Conservation (phyloP, 2,888 invertebrate species). For the Endotricha flammealis region DNA sequence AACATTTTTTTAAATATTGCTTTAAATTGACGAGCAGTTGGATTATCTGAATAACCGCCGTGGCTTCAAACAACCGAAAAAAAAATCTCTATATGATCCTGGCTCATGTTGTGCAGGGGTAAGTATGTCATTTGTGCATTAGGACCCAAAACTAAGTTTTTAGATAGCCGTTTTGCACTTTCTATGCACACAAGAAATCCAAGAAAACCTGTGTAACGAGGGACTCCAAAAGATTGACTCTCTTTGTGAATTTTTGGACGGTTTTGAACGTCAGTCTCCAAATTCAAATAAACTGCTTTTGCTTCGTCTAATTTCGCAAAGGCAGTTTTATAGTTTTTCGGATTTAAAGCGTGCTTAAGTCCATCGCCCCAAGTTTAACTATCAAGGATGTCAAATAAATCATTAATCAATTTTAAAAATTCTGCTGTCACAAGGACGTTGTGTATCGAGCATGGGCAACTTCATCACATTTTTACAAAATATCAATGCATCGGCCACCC, state of each 20-base stretch:
- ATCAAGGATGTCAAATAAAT: constrained; percentile 13
- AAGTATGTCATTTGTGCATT: constrained; percentile 10
- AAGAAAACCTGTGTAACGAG: not conserved
- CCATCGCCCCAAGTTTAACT: constrained; percentile 7
- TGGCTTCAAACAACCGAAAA: constrained; percentile 14
- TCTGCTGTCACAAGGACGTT: constrained; percentile 2
- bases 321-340: not conserved
- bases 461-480: constrained; percentile 8
- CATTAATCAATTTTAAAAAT: constrained; percentile 9
- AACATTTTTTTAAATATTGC: constrained; percentile 20
- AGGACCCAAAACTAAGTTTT: constrained; percentile 4
- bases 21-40: constrained; percentile 16
- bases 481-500: constrained; percentile 4
- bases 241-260: too few relatives aligned
- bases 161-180: constrained; percentile 12
- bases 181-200: constrained; percentile 7
- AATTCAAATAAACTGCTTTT: constrained; percentile 3
- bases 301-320: constrained; percentile 5
- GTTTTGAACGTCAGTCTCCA: not conserved
- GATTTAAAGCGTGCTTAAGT: constrained; percentile 8
- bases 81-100: constrained; percentile 16
- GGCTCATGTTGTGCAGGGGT: constrained; percentile 16
- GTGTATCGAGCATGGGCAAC: constrained; percentile 1
- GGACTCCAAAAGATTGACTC: too few relatives aligned
- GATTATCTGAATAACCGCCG: constrained; percentile 19